Base-by-base conservation (phyloP, 1,140 invertebrate species). In the Lepidotrigona ventralis region DNA sequence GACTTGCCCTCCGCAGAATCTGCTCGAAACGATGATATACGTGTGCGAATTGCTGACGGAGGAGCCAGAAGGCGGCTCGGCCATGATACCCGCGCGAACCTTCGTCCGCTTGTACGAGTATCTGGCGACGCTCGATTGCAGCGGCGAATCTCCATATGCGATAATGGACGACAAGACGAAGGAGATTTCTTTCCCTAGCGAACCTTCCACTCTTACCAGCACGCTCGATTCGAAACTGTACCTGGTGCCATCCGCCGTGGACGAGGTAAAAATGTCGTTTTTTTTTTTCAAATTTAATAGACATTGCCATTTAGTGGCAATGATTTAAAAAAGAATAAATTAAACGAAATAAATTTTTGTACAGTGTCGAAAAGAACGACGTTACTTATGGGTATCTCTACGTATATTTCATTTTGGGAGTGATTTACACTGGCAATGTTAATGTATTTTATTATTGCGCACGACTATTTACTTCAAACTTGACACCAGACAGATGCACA, bases 1-100 rank as follows among this genome's bases (percentile, higher is more conserved):
- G 77, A 39, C 74, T 56, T 39, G 23, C 33, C 23, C 73, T 33
- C 29, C 46, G 26, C 88, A 98, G 97, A 96, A 95, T 89, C 94
- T 98, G 46, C 96, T 96, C 12, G 95, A 96, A 90, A 97, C 97
- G 33, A 97, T 98, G 97, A 96, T 96, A 76, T 95, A 96, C 53
- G 94, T 98, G 66, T 98, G 97, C 92, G 97, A 98, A 93, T 94
- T 97, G 56, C 92, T 98, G 81, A 98, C 97, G 29, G 95, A 96
- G 83, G 97, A 98, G 91, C 96, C 97, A 2, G 97, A 97, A 87
- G 97, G 97, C 63, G 97, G 97, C 4, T 96, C 96, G 9, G 95
- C 97, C 3, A 95, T 96, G 86, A 97, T 98, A 76, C 95, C 96
- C 0, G 94, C 96, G 60, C 93, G 95, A 79, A 95, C 95, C 46